Evolutionary conservation across 2,888 invertebrate species (phyloP), one percentile per base, ranked within the genome.

Genomic region (Rhimphoctona megacephalus): DNA sequence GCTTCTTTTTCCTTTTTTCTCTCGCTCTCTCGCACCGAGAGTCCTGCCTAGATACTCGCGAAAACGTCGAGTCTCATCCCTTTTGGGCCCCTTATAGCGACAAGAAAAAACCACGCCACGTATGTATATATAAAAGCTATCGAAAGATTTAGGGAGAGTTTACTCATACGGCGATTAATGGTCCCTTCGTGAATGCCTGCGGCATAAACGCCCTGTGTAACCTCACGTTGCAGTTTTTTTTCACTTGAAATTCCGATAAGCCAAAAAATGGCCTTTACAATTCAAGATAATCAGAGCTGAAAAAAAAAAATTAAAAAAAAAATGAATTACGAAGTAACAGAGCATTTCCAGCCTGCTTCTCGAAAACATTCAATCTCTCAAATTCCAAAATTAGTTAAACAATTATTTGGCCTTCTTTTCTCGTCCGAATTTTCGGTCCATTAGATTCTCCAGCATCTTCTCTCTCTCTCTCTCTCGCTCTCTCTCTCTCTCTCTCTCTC

Each of bases 121-220:
- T 84, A 83, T 87, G 89, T 83, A 87, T 88, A 83, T 79, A 17
- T 30, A 36, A 36, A 36, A 46, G 54, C 72, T 74, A 84, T 84
- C 89, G 77, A 88, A 84, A 92, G 92, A 93, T 93, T 92, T 91
- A 91, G 92, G 92, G 92, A 89, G 90, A 90, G 88, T 87, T 88
- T 87, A 61, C 86, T 84, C 84, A 81, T 86, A 74, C 69, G 86
- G 78, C 86, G 86, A 86, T 86, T 86, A 86, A 84, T 84, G 79
- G 74, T 83, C 78, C 70, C 81, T 83, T 70, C 70, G 73, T 73
- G 57, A 61, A 78, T 57, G 74, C 85, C 72, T 36, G 43, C 54
- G 83, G 81, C 69, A 83, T 85, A 81, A 85, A 81, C 78, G 69
- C 79, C 82, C 73, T 49, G 49, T 57, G 33, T 61, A 25, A 36